These are phyloP conservation scores for Epinephelus cyanopodus DNA, from an alignment of 2,113 vertebrate species.

Conservation along the genomic window DNA sequence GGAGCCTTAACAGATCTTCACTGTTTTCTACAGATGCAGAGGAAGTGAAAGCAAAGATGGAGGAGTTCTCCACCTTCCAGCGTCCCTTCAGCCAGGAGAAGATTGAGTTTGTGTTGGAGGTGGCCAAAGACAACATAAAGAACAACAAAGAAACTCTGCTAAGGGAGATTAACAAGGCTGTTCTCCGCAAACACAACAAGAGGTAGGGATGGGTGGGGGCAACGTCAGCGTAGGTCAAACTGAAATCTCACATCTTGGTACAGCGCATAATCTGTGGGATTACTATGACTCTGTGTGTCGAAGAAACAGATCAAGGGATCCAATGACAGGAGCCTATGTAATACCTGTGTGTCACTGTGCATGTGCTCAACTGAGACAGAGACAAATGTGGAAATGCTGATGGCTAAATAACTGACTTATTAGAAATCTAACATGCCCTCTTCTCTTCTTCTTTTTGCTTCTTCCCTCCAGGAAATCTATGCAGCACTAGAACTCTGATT, in stretches of 20 bases:
- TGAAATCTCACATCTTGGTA: not conserved
- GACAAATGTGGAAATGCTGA: not conserved
- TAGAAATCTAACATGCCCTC: not conserved
- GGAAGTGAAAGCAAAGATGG: constrained; percentile 57
- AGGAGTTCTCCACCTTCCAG: constrained; percentile 70
- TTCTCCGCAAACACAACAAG: constrained; percentile 19
- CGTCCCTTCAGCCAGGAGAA: constrained; percentile 55
- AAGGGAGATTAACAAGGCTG: constrained; percentile 65
- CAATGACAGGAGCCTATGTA: not conserved
- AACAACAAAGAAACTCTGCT: constrained; percentile 69
- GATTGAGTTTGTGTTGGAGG: constrained; percentile 54
- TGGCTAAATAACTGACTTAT: not conserved
- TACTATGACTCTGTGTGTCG: not conserved
- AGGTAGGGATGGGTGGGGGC: not conserved
- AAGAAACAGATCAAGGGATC: not conserved
- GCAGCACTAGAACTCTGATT: not conserved
- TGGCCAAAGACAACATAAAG: constrained; percentile 54
- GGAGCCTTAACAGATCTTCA: not conserved
- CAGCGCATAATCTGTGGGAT: constrained; percentile 16
- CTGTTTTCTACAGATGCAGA: constrained; percentile 52
- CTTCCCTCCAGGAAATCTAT: not conserved
- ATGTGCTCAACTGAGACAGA: not conserved
- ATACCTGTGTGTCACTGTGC: not conserved
- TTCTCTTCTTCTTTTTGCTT: not conserved
- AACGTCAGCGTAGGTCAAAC: not conserved